Evolutionary conservation across 2,113 vertebrate genomes (phyloP).

Genomic region (Oryzias celebensis): DNA sequence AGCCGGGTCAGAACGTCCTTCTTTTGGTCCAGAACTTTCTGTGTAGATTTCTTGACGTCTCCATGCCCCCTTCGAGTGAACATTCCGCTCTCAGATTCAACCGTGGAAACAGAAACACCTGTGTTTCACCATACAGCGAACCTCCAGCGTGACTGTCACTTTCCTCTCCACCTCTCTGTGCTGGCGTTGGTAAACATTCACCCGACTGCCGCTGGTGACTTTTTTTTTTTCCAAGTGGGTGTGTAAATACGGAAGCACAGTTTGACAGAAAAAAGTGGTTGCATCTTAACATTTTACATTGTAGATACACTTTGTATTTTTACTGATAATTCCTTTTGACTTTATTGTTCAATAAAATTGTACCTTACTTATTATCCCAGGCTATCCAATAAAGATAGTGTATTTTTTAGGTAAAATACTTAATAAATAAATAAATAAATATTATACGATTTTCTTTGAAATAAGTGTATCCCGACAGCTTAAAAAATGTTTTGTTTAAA

Average conservation of each 20-base stretch:
- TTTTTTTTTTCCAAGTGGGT: conserved; percentile 58
- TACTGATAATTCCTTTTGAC: background rate
- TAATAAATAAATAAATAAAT: no score
- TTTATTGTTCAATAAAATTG: background rate
- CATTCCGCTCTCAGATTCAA: conserved; percentile 82
- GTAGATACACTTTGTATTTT: conserved; percentile 28
- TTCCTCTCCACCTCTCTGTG: conserved; percentile 54
- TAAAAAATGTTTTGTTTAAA: no score
- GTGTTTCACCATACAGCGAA: conserved; percentile 68
- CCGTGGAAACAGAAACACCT: conserved; percentile 68
- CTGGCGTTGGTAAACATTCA: conserved; percentile 67
- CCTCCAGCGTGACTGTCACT: conserved; percentile 70
- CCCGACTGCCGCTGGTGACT: conserved; percentile 46
- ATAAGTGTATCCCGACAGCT: no score
- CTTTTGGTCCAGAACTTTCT: conserved; percentile 99
- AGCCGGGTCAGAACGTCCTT: conserved; percentile 93
- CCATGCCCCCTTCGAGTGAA: conserved; percentile 94
- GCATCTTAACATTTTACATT: background rate
- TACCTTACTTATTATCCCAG: no score
- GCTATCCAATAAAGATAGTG: no score
- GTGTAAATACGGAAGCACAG: conserved; percentile 82
- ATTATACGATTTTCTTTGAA: no score
- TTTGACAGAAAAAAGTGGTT: conserved; percentile 49
- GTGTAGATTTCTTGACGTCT: conserved; percentile 97
- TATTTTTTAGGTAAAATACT: no score